A percentile compares a stretch with the other conserved stretches of the same genome.
These are phyloP conservation scores for Abrostola triplasia DNA, from an alignment of 2,888 invertebrate genomes.

Conservation along the genomic window DNA sequence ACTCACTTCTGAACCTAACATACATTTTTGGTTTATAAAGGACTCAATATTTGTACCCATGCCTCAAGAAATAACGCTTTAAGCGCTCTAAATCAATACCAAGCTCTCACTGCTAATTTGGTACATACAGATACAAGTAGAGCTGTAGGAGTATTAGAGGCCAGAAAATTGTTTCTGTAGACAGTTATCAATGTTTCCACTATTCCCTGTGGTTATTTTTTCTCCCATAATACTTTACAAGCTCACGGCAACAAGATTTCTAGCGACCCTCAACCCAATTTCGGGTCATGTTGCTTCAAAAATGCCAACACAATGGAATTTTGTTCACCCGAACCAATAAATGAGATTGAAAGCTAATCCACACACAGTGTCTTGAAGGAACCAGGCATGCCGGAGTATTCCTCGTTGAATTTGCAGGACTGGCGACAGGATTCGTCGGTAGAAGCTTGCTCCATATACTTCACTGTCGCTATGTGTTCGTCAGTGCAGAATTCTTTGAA, in stretches of 20 bases:
- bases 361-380: conserved; percentile 56
- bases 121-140: no score
- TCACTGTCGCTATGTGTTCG: conserved; percentile 37
- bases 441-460: conserved; percentile 47
- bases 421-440: conserved; percentile 40
- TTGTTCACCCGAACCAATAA: not conserved
- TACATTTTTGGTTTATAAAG: no score
- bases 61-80: no score
- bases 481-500: conserved; percentile 48
- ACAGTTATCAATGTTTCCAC: no score
- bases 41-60: no score
- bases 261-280: not conserved
- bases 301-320: not conserved
- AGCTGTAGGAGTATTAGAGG: no score
- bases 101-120: no score
- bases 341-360: conserved; percentile 29
- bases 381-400: conserved; percentile 57
- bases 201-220: no score
- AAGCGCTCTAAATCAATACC: no score
- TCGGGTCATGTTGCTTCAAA: not conserved
- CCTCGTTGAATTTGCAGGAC: conserved; percentile 42
- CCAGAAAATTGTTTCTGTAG: no score
- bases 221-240: no score
- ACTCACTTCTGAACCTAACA: no score
- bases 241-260: not conserved